Evolutionary conservation across 2,888 invertebrate species (phyloP).

Genomic region (Hesperia comma): DNA sequence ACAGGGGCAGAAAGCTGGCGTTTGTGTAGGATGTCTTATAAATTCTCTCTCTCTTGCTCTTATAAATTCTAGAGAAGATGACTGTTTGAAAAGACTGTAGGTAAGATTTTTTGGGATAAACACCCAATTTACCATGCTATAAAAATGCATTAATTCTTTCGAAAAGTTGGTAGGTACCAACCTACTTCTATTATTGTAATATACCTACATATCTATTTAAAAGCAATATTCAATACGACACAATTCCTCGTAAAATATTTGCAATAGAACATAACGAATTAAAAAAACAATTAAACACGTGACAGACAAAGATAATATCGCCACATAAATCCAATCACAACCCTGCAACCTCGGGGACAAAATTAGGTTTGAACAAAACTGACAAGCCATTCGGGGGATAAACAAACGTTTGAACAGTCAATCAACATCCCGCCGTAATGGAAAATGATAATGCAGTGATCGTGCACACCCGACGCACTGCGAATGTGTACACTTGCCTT

Average conservation of each 20-base stretch:
- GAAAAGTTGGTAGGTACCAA: too few relatives aligned
- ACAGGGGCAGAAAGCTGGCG: too few relatives aligned
- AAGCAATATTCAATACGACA: too few relatives aligned
- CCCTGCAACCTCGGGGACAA: constrained; percentile 32
- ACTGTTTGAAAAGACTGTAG: too few relatives aligned
- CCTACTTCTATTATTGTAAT: too few relatives aligned
- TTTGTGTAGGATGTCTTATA: too few relatives aligned
- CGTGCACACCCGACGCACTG: constrained; percentile 54
- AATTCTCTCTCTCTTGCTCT: too few relatives aligned
- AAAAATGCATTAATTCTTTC: too few relatives aligned
- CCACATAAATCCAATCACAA: constrained; percentile 28
- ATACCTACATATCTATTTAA: too few relatives aligned
- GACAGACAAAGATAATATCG: constrained; percentile 30
- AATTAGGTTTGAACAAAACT: constrained; percentile 42
- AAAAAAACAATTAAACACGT: constrained; percentile 31
- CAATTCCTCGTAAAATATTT: not conserved
- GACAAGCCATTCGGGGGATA: constrained; percentile 46
- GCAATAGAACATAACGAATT: constrained; percentile 39
- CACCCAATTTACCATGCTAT: too few relatives aligned
- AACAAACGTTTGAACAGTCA: constrained; percentile 59
- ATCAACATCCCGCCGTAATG: constrained; percentile 62
- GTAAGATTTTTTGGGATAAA: too few relatives aligned
- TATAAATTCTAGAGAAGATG: too few relatives aligned
- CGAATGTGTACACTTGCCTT: constrained; percentile 64
- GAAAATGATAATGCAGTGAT: constrained; percentile 74